Percentiles rank a stretch among this genome's conserved stretches.
Conservation (phyloP, 2,113 vertebrate species). For the Echinops telfairi region DNA sequence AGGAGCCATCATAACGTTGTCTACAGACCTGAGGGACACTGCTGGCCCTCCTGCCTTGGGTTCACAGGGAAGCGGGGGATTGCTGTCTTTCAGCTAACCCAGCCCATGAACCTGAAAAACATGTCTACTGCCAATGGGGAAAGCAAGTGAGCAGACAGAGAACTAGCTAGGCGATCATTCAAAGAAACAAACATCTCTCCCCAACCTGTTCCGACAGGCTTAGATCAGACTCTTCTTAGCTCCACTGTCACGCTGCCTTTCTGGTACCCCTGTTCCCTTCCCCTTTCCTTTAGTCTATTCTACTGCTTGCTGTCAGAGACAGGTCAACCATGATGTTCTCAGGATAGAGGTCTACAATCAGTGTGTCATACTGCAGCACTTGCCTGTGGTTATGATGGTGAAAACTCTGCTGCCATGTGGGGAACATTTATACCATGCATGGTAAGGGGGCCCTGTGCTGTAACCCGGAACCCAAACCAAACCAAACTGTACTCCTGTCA, state of each 20-base stretch:
- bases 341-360: neutral
- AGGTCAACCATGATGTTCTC: neutral
- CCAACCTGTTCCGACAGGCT: neutral
- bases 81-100: neutral
- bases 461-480: no score
- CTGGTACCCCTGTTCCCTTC: neutral
- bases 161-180: neutral
- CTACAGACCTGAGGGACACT: neutral
- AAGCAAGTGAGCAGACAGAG: neutral
- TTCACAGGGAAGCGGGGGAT: neutral
- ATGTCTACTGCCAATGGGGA: neutral
- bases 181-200: neutral
- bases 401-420: neutral
- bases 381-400: neutral
- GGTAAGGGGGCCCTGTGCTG: neutral
- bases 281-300: neutral
- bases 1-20: accelerated
- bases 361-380: neutral
- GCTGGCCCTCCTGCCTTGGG: neutral
- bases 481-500: no score
- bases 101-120: neutral
- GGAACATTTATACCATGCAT: neutral
- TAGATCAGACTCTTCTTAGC: neutral
- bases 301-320: neutral
- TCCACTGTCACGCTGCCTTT: neutral